These are phyloP conservation scores for Ammodramus savannarum DNA, from an alignment of 2,113 vertebrate species.

Conservation along the genomic window DNA sequence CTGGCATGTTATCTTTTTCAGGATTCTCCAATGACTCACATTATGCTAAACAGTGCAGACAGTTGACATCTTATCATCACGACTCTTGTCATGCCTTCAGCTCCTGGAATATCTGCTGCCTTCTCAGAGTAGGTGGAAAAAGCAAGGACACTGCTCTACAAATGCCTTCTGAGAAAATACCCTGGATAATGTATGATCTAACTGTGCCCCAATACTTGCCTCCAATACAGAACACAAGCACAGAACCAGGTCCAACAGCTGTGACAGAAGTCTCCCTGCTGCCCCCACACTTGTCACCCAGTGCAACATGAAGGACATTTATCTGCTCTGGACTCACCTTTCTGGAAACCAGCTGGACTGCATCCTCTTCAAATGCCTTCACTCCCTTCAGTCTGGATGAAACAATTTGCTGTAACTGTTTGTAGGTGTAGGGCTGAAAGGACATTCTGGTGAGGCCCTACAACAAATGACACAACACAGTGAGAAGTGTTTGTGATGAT, in stretches of 20 bases:
- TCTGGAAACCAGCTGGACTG: conserved; percentile 90
- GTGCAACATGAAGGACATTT: neutral
- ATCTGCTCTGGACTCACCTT: conserved; percentile 77
- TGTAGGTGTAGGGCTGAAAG: conserved; percentile 94
- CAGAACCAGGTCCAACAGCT: neutral
- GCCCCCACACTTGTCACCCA: no score
- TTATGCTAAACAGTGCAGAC: neutral
- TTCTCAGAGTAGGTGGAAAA: neutral
- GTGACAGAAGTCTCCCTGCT: neutral
- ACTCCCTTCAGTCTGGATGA: conserved; percentile 82
- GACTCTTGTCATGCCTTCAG: conserved; percentile 3
- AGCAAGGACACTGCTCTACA: neutral
- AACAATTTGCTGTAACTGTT: conserved; percentile 91
- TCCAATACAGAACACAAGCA: neutral
- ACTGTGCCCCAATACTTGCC: neutral
- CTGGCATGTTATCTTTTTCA: neutral
- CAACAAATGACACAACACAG: neutral
- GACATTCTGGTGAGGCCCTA: conserved; percentile 96
- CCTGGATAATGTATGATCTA: neutral
- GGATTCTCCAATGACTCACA: neutral
- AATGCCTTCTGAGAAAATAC: neutral
- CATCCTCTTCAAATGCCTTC: conserved; percentile 92
- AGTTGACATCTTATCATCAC: conserved; percentile 1
- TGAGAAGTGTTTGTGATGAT: neutral
- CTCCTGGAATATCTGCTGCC: neutral